Evolutionary conservation across 2,113 vertebrate genomes (phyloP), one percentile per base, ranked within the genome.

Genomic region (Microtus richardsoni): DNA sequence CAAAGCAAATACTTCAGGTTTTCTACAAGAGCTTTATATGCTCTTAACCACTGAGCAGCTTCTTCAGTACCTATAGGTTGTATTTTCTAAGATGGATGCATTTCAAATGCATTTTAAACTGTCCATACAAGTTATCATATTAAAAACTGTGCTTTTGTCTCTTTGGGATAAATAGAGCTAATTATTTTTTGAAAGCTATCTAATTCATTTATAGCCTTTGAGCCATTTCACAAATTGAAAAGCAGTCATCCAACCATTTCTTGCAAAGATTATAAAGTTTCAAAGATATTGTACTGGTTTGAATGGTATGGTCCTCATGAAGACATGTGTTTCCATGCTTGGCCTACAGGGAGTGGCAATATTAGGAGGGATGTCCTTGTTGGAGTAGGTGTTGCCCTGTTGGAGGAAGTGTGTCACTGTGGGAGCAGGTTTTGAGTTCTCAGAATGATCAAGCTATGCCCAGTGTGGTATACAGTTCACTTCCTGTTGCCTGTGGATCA

Each of bases 191-290:
- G 96, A 97, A 97, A 98, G 62, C 79, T 79, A 82, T 98, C 96
- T 96, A 97, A 22, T 97, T 98, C 97, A 98, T 98, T 98, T 97
- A 97, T 52, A 96, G 80, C 58, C 75, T 96, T 97, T 97, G 97
- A 98, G 95, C 91, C 93, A 93, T 98, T 98, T 98, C 90, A 97
- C 92, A 98, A 97, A 98, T 98, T 97, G 96, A 97, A 98, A 98
- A 96, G 74, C 93, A 98, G 82, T 95, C 93, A 97, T 97, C 83
- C 94, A 98, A 68, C 74, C 88, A 93, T 97, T 98, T 97, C 87
- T 77, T 96, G 94, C 96, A 97, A 97, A 97, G 94, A 98, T 97
- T 96, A 58, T 19, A 58, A 93, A 93, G 90, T 98, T 98, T 98
- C 98, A 97, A 93, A 92, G 93, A 95, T 68, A 68, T 36, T 36